Evolutionary conservation across 2,113 vertebrate species (phyloP).

Genomic region (Melanerpes aurifrons): DNA sequence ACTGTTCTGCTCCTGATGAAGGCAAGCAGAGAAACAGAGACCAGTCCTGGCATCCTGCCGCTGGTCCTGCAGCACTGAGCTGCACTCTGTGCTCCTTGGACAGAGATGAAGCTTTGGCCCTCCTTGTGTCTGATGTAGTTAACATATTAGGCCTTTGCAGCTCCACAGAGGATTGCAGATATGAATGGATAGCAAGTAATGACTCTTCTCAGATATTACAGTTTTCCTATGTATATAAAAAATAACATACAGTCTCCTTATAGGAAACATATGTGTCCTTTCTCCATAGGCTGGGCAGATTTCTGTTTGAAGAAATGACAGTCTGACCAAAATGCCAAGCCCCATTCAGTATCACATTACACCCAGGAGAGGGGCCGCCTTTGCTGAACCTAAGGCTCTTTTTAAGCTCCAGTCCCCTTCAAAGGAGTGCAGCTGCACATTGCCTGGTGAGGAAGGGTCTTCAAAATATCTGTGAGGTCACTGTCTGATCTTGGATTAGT

Average conservation of each 20-base stretch:
- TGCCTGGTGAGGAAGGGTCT: slow-evolving; percentile 35
- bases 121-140: not conserved
- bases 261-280: slow-evolving; percentile 70
- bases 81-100: not conserved
- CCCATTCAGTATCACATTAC: slow-evolving; percentile 45
- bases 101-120: not conserved
- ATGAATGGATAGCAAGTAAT: slow-evolving; percentile 43
- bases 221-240: slow-evolving; percentile 48
- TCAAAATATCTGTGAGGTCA: slow-evolving; percentile 54
- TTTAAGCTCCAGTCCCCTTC: slow-evolving; percentile 35
- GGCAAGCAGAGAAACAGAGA: not conserved
- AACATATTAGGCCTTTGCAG: not conserved
- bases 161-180: slow-evolving; percentile 28
- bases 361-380: slow-evolving; percentile 52
- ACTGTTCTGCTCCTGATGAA: not conserved
- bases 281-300: slow-evolving; percentile 42
- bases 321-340: slow-evolving; percentile 64
- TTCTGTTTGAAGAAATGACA: slow-evolving; percentile 66
- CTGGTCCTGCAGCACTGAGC: fast-evolving
- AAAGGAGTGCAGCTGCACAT: slow-evolving; percentile 57
- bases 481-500: slow-evolving; percentile 42
- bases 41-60: fast-evolving
- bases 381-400: slow-evolving; percentile 49
- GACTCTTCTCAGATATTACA: slow-evolving; percentile 52
- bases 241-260: slow-evolving; percentile 43